phyloP scores from a whole-genome alignment of 2,113 vertebrate genomes.

The Pangasianodon gigas region DNA sequence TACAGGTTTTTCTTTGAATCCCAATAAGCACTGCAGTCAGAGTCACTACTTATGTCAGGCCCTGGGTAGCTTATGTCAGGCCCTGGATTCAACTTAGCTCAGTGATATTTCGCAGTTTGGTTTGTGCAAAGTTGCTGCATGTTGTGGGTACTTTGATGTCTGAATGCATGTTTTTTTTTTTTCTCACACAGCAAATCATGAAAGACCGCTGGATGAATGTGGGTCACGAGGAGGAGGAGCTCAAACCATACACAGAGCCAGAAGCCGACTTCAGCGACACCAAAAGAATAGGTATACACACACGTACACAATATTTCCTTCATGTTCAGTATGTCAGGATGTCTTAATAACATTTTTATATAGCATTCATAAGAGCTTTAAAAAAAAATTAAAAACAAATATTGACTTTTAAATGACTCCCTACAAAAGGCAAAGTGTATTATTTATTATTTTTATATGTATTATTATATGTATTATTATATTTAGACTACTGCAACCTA shows the following conservation, averaged over 20 bases:
- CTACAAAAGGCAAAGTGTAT: not conserved
- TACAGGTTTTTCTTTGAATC: slow-evolving; percentile 59
- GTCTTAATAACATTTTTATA: not conserved
- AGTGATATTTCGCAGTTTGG: not conserved
- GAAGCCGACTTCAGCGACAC: slow-evolving; percentile 82
- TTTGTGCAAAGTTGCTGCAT: not conserved
- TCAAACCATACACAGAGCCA: slow-evolving; percentile 83
- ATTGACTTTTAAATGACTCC: not conserved
- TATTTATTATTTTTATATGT: too few relatives aligned
- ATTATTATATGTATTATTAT: too few relatives aligned
- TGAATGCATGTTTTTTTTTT: not conserved
- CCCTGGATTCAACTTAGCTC: not conserved
- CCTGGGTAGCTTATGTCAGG: not conserved
- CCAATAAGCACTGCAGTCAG: not conserved
- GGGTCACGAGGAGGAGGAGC: slow-evolving; percentile 84
- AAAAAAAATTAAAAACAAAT: too few relatives aligned
- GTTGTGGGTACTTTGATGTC: not conserved
- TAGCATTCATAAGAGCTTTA: not conserved
- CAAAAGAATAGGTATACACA: slow-evolving; percentile 79
- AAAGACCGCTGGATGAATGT: slow-evolving; percentile 90
- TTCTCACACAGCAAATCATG: slow-evolving; percentile 83
- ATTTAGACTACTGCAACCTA: not conserved
- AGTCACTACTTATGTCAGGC: not conserved
- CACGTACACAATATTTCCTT: not conserved
- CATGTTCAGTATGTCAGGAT: not conserved